Evolutionary conservation across 2,888 invertebrate genomes (phyloP).

Genomic region (Auanema freiburgensis): DNA sequence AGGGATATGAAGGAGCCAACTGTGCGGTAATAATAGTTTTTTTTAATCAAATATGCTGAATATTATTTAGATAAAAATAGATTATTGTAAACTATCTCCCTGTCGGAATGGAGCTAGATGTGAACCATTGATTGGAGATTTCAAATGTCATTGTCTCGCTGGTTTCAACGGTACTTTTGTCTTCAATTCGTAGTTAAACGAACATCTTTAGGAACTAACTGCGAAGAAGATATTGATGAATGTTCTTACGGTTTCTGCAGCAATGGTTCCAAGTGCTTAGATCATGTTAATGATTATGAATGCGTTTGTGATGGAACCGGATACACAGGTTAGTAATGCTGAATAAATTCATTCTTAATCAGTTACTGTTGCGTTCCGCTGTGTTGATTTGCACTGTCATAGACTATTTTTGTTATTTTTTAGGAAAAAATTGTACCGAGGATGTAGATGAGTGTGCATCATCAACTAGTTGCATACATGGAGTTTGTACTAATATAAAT

Average conservation of each 20-base stretch:
- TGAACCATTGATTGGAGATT: constrained; percentile 79
- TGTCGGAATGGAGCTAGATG: constrained; percentile 73
- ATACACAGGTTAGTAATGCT: constrained; percentile 30
- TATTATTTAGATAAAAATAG: constrained; percentile 47
- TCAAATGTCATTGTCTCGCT: constrained; percentile 49
- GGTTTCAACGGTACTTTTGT: constrained; percentile 52
- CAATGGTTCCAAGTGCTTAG: constrained; percentile 51
- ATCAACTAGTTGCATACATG: constrained; percentile 50
- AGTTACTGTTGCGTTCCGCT: no score
- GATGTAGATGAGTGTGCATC: constrained; percentile 59
- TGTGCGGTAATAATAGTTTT: constrained; percentile 36
- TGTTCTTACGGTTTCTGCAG: constrained; percentile 49
- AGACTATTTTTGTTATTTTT: no score
- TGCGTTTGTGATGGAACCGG: constrained; percentile 57
- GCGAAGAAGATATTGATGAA: constrained; percentile 60
- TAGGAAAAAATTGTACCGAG: constrained; percentile 50
- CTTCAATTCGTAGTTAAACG: no score
- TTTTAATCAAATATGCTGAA: background rate
- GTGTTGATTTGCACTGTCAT: no score
- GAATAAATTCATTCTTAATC: no score
- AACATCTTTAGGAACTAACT: constrained; percentile 35
- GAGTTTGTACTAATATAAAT: constrained; percentile 53
- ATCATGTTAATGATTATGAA: constrained; percentile 58
- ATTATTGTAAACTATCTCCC: constrained; percentile 49
- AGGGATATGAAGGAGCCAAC: constrained; percentile 42